Conservation (phyloP, 2,888 invertebrate species). For the Metalampra italica region DNA sequence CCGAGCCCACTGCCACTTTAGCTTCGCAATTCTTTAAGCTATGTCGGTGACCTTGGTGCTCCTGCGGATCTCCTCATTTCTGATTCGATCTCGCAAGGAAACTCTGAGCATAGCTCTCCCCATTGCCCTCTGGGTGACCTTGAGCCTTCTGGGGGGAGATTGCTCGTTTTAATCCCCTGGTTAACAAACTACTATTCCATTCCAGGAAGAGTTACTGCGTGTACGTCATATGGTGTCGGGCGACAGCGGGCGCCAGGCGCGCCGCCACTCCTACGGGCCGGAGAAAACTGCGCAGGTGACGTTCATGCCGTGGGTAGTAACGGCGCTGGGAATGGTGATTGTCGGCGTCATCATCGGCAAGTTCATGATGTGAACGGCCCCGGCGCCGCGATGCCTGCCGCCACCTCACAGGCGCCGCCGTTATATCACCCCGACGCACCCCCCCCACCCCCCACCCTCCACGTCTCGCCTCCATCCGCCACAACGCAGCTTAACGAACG, state of each 20-base stretch:
- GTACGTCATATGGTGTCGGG: constrained; percentile 62
- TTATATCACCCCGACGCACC: constrained; percentile 52
- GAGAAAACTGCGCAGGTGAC: constrained; percentile 80
- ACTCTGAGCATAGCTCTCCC: no score
- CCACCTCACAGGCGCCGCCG: constrained; percentile 51
- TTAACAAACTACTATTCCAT: constrained; percentile 1
- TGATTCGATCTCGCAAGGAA: no score
- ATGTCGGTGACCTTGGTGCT: no score
- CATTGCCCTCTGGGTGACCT: no score
- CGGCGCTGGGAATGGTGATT: constrained; percentile 83
- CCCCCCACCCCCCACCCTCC: no score
- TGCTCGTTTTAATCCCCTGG: no score
- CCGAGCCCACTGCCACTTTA: no score
- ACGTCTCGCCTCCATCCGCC: no score
- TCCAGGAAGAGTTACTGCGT: constrained; percentile 82
- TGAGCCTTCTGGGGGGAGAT: no score
- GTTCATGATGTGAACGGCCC: constrained; percentile 85
- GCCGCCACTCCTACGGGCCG: constrained; percentile 64
- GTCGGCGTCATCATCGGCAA: constrained; percentile 89
- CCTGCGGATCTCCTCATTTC: no score
- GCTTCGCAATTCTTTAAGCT: no score
- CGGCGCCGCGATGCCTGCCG: constrained; percentile 43
- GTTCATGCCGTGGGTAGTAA: constrained; percentile 81
- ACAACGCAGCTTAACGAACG: constrained; percentile 37
- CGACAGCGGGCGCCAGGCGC: constrained; percentile 53